Evolutionary conservation across 2,797 vertebrate species (phyloP), one percentile per base, ranked within the genome.

Genomic region (Melanitta fusca): DNA sequence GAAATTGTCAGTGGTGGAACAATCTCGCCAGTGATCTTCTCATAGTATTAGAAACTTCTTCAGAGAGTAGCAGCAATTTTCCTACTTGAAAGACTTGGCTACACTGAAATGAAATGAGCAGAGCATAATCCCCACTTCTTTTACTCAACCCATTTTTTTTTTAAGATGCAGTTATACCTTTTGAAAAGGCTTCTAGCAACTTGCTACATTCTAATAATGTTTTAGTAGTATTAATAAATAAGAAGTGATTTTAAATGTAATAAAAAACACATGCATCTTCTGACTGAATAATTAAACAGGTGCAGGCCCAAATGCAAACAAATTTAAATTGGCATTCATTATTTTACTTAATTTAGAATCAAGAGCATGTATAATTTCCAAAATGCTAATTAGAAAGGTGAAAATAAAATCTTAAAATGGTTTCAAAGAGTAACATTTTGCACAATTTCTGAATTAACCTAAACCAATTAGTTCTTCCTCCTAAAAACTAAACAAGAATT

Each of bases 401-500:
- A 91, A 92, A 94, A 97, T 95, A 96, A 95, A 92, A 92, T 66
- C 81, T 81, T 94, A 79, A 95, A 90, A 95, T 80, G 66, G 13
- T 90, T 74, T 91, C 41, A 75, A 75, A 74, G 75, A 93, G 77
- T 81, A 89, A 66, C 71, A 86, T 65, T 91, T 91, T 80, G 71
- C 80, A 68, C 25, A 56, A 95, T 89, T 95, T 94, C 88, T 91
- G 91, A 96, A 90, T 95, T 95, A 95, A 68, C 73, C 61, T 94
- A 84, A 96, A 88, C 68, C 80, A 96, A 81, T 91, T 10, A 8
- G 64, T 97, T 84, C 74, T 28, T 84, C 36, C 62, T 92, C 75
- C 54, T 85, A 95, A 91, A 96, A 97, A 95, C 93, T 94, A 96
- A 96, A 91, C 51, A 97, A 97, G 79, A 96, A 96, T 90, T 97